Base-by-base conservation (phyloP, 1,140 invertebrate species). In the Neotoxoptera formosana region DNA sequence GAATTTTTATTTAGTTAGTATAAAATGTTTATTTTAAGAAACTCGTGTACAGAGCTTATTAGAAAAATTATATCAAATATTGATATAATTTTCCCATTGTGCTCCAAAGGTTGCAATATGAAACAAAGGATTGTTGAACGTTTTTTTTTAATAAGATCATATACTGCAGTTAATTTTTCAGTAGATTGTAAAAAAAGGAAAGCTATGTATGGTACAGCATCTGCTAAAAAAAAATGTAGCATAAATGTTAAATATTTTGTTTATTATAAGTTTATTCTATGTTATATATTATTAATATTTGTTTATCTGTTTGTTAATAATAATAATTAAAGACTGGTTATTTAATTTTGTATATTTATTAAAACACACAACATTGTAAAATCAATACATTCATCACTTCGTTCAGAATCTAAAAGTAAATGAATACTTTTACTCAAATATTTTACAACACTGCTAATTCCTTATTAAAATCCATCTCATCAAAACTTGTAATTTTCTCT, bases 111-210 rank as follows among this genome's bases (percentile, higher is more conserved):
- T 45, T 84, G 83, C 21, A 84, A 41, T 45, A 84, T 84, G 7
- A 84, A 84, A 84, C 36, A 84, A 84, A 84, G 45, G 9, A 84
- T 84, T 45, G 83, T 84, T 23, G 83, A 84, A 84, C 41, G 41
- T 45, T 86, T 86, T 25, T 86, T 86, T 47, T 86, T 41, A 47
- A 86, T 86, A 47, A 8, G 41, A 30, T 86, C 41, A 86, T 86
- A 86, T 86, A 30, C 83, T 86, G 83, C 41, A 30, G 83, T 86
- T 4, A 86, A 47, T 47, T 86, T 86, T 47, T 86, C 83, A 86
- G 1, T 86, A 47, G 83, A 86, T 8, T 25, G 83, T 47, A 86
- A 86, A 86, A 86, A 86, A 86, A 86, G 83, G 9, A 86, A 86
- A 14, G 47, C 8, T 25, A 86, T 86, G 83, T 86, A 86, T 11